phyloP scores from a whole-genome alignment of 2,113 vertebrate species.

The Seriola aureovittata region DNA sequence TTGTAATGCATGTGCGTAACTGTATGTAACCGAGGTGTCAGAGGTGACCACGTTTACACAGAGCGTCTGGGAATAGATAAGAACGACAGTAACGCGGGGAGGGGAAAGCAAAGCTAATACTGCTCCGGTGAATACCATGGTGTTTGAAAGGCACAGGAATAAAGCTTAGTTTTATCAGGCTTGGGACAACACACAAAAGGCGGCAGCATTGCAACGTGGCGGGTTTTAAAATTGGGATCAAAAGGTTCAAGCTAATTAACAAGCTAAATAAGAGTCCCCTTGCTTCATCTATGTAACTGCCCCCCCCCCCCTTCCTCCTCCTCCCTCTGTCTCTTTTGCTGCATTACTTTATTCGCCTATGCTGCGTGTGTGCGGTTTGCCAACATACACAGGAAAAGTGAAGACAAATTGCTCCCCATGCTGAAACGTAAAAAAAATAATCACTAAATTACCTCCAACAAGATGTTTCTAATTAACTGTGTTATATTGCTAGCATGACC shows the following conservation, averaged over 20 bases:
- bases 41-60: slow-evolving; percentile 73
- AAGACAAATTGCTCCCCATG: slow-evolving; percentile 60
- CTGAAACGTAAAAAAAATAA: slow-evolving; percentile 62
- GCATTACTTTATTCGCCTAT: slow-evolving; percentile 27
- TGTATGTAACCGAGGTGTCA: slow-evolving; percentile 56
- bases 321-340: slow-evolving; percentile 32
- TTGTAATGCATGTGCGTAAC: slow-evolving; percentile 57
- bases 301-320: slow-evolving; percentile 35
- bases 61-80: slow-evolving; percentile 74
- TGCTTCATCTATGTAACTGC: slow-evolving; percentile 67
- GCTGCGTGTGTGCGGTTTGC: slow-evolving; percentile 16
- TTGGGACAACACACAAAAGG: slow-evolving; percentile 79
- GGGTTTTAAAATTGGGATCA: slow-evolving; percentile 86
- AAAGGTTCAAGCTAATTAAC: slow-evolving; percentile 87
- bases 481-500: slow-evolving; percentile 51
- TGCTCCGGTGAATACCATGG: slow-evolving; percentile 59
- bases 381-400: slow-evolving; percentile 40
- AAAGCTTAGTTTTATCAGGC: slow-evolving; percentile 79
- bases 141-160: slow-evolving; percentile 75
- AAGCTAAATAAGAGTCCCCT: slow-evolving; percentile 83
- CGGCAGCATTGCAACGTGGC: slow-evolving; percentile 68
- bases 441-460: slow-evolving; percentile 66
- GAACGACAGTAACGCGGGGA: slow-evolving; percentile 31
- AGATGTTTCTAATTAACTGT: slow-evolving; percentile 70
- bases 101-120: slow-evolving; percentile 43